Evolutionary conservation across 2,113 vertebrate genomes (phyloP).

Genomic region (Aramus guarauna): DNA sequence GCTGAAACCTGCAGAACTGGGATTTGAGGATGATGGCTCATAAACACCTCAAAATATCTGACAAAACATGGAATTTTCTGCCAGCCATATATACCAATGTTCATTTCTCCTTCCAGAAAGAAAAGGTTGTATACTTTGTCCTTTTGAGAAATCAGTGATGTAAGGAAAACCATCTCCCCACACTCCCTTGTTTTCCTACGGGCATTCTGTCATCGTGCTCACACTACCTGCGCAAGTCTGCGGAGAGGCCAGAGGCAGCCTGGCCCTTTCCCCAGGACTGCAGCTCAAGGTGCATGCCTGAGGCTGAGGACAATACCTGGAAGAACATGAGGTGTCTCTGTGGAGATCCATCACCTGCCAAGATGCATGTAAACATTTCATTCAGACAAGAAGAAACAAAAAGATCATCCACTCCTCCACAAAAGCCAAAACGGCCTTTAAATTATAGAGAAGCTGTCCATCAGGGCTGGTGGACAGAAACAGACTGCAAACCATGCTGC

Average conservation of each 20-base stretch:
- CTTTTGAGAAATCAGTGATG: background rate
- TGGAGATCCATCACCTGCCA: background rate
- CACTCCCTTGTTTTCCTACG: background rate
- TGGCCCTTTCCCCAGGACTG: background rate
- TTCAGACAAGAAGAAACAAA: background rate
- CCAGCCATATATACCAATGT: accelerated
- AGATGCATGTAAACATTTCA: background rate
- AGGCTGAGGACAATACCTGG: background rate
- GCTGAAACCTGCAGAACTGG: background rate
- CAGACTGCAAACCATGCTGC: background rate
- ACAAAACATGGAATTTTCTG: background rate
- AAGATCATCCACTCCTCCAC: background rate
- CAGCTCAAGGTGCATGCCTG: accelerated
- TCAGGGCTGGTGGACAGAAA: background rate
- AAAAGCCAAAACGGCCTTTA: background rate
- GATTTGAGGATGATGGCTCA: background rate
- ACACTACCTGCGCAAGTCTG: background rate
- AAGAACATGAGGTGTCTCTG: background rate
- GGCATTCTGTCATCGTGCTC: background rate
- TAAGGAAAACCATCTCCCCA: background rate
- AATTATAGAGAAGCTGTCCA: background rate
- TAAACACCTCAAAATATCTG: background rate
- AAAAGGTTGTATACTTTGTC: background rate
- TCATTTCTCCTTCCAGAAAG: background rate
- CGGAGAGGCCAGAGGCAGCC: background rate